Evolutionary conservation across 1,140 invertebrate species (phyloP).

Genomic region (Potamilus streckersoni): DNA sequence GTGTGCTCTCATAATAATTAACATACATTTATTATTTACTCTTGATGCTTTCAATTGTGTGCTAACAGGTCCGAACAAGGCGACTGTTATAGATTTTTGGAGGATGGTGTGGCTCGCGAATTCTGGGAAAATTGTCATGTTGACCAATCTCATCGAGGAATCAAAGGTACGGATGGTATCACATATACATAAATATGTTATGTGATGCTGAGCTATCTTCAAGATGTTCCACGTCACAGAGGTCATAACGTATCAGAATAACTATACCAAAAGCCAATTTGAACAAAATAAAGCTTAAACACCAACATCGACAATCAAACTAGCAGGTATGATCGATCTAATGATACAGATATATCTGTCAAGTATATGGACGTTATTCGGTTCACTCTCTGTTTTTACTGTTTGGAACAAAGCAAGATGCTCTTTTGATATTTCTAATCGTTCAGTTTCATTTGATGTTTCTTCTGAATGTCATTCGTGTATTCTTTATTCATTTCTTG

Average conservation of each 20-base stretch:
- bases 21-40: too few relatives aligned
- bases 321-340: neutral
- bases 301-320: neutral
- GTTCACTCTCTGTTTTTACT: neutral
- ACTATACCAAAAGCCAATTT: neutral
- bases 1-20: too few relatives aligned
- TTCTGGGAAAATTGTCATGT: constrained; percentile 58
- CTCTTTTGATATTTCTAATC: too few relatives aligned
- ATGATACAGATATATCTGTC: neutral
- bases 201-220: too few relatives aligned
- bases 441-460: too few relatives aligned
- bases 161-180: constrained; percentile 41
- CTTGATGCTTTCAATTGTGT: neutral
- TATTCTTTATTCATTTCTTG: neutral
- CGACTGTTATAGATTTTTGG: constrained; percentile 60
- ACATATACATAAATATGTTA: too few relatives aligned
- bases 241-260: too few relatives aligned
- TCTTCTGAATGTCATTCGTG: too few relatives aligned
- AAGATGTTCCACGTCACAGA: too few relatives aligned
- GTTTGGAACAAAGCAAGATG: too few relatives aligned
- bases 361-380: neutral
- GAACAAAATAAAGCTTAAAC: neutral
- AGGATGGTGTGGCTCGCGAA: constrained; percentile 63
- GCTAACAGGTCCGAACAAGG: constrained; percentile 40
- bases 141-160: constrained; percentile 58